A percentile compares a stretch with the other conserved stretches of the same genome.
Conservation (phyloP, 2,113 vertebrate species). For the Echinops telfairi region DNA sequence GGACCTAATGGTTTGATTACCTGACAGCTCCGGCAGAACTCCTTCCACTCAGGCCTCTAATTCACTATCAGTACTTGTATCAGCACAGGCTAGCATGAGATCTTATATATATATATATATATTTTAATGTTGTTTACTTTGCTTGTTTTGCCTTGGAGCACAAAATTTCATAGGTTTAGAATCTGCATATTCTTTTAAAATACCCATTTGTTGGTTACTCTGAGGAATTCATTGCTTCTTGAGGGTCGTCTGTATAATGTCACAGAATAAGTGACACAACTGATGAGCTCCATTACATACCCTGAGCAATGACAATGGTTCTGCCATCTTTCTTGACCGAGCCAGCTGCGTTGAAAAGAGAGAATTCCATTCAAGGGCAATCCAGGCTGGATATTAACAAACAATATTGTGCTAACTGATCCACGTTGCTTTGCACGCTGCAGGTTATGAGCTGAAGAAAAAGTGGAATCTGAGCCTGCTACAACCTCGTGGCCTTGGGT, state of each 20-base stretch:
- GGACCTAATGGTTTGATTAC: too few relatives aligned
- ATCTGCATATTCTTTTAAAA: background rate
- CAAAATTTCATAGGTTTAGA: background rate
- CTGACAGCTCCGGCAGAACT: too few relatives aligned
- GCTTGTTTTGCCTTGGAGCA: background rate
- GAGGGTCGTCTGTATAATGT: background rate
- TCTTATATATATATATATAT: background rate
- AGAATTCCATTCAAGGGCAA: background rate
- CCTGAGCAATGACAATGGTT: fast-evolving
- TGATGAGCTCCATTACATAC: background rate
- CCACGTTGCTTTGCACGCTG: background rate
- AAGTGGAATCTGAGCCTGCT: background rate
- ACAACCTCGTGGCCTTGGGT: too few relatives aligned
- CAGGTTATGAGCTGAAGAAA: background rate
- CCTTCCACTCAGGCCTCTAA: background rate
- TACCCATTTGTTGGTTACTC: background rate
- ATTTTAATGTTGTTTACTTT: background rate
- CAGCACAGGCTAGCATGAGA: background rate
- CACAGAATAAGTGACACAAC: background rate
- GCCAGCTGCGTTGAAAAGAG: background rate
- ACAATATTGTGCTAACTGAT: background rate
- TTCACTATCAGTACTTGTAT: background rate
- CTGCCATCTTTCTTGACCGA: background rate
- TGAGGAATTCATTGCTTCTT: background rate
- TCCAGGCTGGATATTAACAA: background rate